Conservation (phyloP, 2,113 vertebrate genomes). For the Astatotilapia flaviijosephi region DNA sequence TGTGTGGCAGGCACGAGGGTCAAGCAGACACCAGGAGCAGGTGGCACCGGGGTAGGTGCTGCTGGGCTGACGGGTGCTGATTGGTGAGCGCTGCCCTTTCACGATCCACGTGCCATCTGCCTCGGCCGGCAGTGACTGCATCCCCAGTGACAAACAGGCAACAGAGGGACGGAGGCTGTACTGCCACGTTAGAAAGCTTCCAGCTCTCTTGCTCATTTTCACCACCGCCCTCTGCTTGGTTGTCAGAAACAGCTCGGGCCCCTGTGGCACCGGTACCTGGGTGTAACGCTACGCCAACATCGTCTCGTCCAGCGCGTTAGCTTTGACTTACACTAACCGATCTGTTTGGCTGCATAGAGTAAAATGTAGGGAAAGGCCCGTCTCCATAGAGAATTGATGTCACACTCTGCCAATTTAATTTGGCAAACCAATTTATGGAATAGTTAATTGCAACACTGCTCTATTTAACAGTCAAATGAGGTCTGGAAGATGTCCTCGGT, state of each 20-base stretch:
- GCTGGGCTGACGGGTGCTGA: conserved; percentile 30
- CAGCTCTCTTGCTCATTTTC: not conserved
- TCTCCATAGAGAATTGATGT: conserved; percentile 46
- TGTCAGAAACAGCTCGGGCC: not conserved
- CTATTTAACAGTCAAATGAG: conserved; percentile 69
- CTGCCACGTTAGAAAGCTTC: not conserved
- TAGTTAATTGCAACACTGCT: conserved; percentile 64
- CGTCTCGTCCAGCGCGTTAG: not conserved
- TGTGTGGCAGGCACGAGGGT: conserved; percentile 50
- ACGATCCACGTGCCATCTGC: conserved; percentile 61
- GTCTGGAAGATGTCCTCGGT: conserved; percentile 46
- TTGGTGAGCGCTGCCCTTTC: conserved; percentile 63
- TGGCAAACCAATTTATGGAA: conserved; percentile 63
- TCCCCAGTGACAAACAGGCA: conserved; percentile 4
- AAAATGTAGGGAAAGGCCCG: not conserved
- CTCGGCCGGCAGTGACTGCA: conserved; percentile 23
- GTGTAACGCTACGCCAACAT: not conserved
- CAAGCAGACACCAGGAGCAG: conserved; percentile 79
- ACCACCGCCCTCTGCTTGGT: not conserved
- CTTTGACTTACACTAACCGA: conserved; percentile 10
- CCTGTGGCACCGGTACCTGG: not conserved
- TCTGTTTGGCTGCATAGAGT: conserved; percentile 13
- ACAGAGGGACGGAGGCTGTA: not conserved
- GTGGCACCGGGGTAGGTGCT: conserved; percentile 78
- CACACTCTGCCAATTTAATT: conserved; percentile 59